Evolutionary conservation across 1,140 invertebrate species (phyloP).

Genomic region (Caerostris darwini): DNA sequence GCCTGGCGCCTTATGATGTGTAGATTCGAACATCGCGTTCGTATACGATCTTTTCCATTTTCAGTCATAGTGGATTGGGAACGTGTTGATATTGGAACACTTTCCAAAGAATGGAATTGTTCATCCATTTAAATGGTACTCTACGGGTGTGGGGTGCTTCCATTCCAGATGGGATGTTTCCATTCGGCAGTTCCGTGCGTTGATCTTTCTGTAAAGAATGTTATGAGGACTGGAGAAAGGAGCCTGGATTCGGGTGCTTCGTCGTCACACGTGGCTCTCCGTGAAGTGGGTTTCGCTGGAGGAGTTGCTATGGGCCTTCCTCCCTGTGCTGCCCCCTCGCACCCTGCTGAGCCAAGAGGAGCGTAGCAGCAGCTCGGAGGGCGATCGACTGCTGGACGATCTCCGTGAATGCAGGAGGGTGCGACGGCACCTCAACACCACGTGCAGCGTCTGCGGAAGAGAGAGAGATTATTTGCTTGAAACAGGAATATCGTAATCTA

Average conservation of each 20-base stretch:
- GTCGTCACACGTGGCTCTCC: neutral
- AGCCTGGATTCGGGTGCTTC: neutral
- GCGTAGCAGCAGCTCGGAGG: neutral
- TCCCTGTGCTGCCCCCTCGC: neutral
- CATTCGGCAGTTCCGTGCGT: too few relatives aligned
- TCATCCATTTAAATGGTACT: too few relatives aligned
- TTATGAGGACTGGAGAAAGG: too few relatives aligned
- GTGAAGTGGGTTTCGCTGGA: neutral
- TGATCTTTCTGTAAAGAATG: too few relatives aligned
- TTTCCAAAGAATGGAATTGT: too few relatives aligned
- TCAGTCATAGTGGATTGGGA: neutral
- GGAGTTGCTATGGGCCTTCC: neutral
- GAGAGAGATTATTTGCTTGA: neutral
- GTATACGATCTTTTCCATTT: too few relatives aligned
- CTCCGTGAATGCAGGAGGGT: neutral
- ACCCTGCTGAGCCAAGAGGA: conserved; percentile 8
- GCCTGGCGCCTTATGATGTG: too few relatives aligned
- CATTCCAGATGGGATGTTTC: too few relatives aligned
- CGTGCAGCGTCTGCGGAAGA: neutral
- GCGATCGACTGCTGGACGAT: neutral
- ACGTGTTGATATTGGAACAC: neutral
- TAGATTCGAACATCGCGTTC: too few relatives aligned
- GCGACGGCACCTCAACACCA: neutral
- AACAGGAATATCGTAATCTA: too few relatives aligned
- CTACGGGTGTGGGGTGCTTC: too few relatives aligned